Percentiles rank a stretch among this genome's conserved stretches.
Conservation (phyloP, 2,888 invertebrate species). For the Rhagium mordax region DNA sequence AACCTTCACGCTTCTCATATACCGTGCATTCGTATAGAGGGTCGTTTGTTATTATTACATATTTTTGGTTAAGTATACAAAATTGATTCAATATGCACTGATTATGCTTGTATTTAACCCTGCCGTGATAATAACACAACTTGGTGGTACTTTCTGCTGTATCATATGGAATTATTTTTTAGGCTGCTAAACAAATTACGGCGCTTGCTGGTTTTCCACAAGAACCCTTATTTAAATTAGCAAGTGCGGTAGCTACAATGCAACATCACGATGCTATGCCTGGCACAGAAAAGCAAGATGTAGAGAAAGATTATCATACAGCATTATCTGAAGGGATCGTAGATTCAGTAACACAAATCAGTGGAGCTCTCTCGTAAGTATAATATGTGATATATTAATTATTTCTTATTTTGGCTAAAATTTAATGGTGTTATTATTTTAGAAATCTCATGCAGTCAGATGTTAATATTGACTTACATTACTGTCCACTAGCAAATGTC, state of each 20-base stretch:
- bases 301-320: conserved; percentile 89
- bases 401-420: not conserved
- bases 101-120: too few relatives aligned
- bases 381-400: not conserved
- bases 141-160: too few relatives aligned
- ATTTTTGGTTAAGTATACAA: too few relatives aligned
- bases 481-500: conserved; percentile 81
- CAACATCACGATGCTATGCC: conserved; percentile 94
- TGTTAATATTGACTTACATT: conserved; percentile 62
- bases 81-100: too few relatives aligned
- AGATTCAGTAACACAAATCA: conserved; percentile 68
- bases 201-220: conserved; percentile 44
- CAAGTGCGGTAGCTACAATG: conserved; percentile 80
- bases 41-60: too few relatives aligned
- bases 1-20: too few relatives aligned
- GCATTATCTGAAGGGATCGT: conserved; percentile 78
- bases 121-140: too few relatives aligned
- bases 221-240: not conserved
- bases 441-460: conserved; percentile 38
- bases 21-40: too few relatives aligned
- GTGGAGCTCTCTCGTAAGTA: conserved; percentile 36
- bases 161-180: too few relatives aligned
- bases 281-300: conserved; percentile 87
- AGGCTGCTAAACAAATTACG: conserved; percentile 49
- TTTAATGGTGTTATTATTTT: conserved; percentile 12